Evolutionary conservation across 30 jellyfish, hydroid and myxozoan genomes (phyloP).

Genomic region (Aurelia sp.): DNA sequence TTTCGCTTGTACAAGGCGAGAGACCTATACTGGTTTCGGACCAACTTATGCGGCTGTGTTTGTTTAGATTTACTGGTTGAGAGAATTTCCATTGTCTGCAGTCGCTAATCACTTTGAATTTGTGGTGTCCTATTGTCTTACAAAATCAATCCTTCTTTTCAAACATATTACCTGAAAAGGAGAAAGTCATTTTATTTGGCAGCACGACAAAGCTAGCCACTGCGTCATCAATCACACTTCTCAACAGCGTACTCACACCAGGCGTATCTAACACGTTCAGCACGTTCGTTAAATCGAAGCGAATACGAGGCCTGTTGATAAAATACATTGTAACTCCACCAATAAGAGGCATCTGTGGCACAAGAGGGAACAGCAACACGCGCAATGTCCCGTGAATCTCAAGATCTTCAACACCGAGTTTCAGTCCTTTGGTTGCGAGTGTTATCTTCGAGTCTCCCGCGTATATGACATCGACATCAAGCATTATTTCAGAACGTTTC

Average conservation of each 20-base stretch:
- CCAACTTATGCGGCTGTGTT: too few relatives aligned
- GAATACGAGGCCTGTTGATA: constrained; percentile 68
- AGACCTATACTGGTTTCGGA: too few relatives aligned
- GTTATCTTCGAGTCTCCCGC: constrained; percentile 80
- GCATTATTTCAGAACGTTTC: constrained; percentile 68
- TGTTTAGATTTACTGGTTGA: too few relatives aligned
- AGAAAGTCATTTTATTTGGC: constrained; percentile 64
- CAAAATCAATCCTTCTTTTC: too few relatives aligned
- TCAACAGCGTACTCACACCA: constrained; percentile 55
- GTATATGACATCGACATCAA: constrained; percentile 72
- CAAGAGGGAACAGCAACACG: constrained; percentile 54
- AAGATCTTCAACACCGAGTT: constrained; percentile 78
- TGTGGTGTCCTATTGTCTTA: too few relatives aligned
- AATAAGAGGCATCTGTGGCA: constrained; percentile 70
- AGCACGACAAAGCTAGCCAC: constrained; percentile 70
- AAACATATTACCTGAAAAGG: constrained; percentile 40
- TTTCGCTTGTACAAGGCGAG: too few relatives aligned
- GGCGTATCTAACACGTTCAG: constrained; percentile 81
- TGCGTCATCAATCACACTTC: constrained; percentile 60
- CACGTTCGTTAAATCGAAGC: constrained; percentile 69
- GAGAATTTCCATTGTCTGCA: too few relatives aligned
- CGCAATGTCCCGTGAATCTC: constrained; percentile 79
- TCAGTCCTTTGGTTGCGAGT: constrained; percentile 63
- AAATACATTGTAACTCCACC: constrained; percentile 77
- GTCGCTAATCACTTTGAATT: too few relatives aligned